Percentiles rank a stretch among this genome's conserved stretches.
Conservation (phyloP, 2,888 invertebrate genomes). For the Morpho achilles region DNA sequence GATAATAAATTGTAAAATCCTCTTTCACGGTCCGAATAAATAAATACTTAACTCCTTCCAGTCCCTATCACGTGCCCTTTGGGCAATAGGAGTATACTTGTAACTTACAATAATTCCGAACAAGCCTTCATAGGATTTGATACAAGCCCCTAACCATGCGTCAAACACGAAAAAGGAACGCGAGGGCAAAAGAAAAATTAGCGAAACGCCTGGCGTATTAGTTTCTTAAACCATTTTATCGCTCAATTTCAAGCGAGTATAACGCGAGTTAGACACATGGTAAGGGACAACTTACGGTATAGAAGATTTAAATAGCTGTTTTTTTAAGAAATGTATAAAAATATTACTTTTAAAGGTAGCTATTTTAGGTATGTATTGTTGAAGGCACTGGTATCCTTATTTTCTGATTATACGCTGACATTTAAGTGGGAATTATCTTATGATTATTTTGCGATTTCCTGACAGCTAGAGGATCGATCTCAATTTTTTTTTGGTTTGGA, state of each 20-base stretch:
- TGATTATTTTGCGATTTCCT: slow-evolving; percentile 51
- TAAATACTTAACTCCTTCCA: slow-evolving; percentile 67
- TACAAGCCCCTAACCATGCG: slow-evolving; percentile 33
- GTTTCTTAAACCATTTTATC: slow-evolving; percentile 28
- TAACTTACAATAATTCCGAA: slow-evolving; percentile 55
- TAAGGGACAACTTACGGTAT: slow-evolving; percentile 29
- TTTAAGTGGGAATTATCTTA: slow-evolving; percentile 40
- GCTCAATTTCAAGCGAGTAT: slow-evolving; percentile 25
- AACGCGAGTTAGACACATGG: slow-evolving; percentile 34
- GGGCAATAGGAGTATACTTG: slow-evolving; percentile 58
- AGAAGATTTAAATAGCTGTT: slow-evolving; percentile 47
- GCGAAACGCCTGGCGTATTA: slow-evolving; percentile 28
- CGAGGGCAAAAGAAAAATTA: slow-evolving; percentile 24
- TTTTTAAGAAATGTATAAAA: slow-evolving; percentile 70
- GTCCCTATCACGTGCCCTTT: slow-evolving; percentile 61
- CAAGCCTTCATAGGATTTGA: slow-evolving; percentile 54
- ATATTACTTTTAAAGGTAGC: slow-evolving; percentile 62
- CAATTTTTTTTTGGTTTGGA: slow-evolving; percentile 64
- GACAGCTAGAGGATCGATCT: slow-evolving; percentile 51
- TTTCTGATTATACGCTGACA: slow-evolving; percentile 49
- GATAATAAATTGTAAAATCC: slow-evolving; percentile 78
- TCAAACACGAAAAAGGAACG: slow-evolving; percentile 28
- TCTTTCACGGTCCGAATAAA: slow-evolving; percentile 71
- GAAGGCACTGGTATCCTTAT: slow-evolving; percentile 75
- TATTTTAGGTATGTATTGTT: slow-evolving; percentile 71